These are phyloP conservation scores for Rosalia funebris DNA, from an alignment of 2,888 invertebrate genomes.

Conservation along the genomic window DNA sequence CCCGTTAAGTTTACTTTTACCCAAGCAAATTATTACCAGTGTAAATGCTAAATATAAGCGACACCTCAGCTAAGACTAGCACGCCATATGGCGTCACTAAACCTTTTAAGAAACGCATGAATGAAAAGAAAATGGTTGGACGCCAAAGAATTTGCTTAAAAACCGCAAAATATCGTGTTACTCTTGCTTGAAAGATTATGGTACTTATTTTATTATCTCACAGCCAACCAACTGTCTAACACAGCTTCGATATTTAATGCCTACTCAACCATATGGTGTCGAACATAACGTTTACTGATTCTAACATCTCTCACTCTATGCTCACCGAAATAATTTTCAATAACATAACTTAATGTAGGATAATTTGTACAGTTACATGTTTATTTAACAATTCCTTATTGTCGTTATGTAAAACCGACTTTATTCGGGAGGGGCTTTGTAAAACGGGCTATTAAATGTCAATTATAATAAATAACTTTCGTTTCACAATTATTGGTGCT, in stretches of 20 bases:
- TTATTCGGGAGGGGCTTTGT: neutral
- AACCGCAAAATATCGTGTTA: neutral
- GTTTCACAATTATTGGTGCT: constrained; percentile 12
- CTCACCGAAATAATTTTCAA: neutral
- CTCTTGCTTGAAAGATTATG: neutral
- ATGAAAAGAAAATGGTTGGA: neutral
- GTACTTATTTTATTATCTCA: neutral
- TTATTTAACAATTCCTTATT: too few species aligned
- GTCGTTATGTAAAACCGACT: neutral
- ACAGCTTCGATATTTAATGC: neutral
- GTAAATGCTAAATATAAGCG: too few species aligned
- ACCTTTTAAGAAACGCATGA: neutral
- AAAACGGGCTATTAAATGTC: constrained; percentile 22
- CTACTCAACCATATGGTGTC: neutral
- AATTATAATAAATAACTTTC: constrained; percentile 20
- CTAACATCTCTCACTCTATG: neutral
- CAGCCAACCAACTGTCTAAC: neutral
- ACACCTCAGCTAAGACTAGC: too few species aligned
- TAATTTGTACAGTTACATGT: neutral
- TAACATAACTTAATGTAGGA: neutral
- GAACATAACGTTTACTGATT: neutral
- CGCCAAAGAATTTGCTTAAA: neutral
- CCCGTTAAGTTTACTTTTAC: too few species aligned
- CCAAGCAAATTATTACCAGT: too few species aligned
- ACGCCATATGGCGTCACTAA: neutral